These are phyloP conservation scores for Chaenodraco wilsoni DNA, from an alignment of 2,797 vertebrate genomes.

Conservation along the genomic window DNA sequence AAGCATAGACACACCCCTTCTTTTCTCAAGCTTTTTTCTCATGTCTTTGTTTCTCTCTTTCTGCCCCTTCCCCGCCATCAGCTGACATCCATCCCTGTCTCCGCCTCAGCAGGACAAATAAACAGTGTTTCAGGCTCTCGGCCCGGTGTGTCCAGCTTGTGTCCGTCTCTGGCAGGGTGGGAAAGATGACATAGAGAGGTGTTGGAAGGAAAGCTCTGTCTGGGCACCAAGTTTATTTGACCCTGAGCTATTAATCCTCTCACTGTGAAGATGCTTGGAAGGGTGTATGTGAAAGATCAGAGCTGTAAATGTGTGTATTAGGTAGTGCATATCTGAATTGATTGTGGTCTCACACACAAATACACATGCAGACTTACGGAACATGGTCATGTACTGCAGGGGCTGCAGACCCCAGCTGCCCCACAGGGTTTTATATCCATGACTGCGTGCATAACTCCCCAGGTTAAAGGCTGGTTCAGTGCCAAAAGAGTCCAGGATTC, in stretches of 20 bases:
- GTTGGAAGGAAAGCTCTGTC: constrained; percentile 68
- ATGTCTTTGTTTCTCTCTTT: constrained; percentile 19
- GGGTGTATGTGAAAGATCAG: constrained; percentile 36
- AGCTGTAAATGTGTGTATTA: not conserved
- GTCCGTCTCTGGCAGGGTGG: constrained; percentile 65
- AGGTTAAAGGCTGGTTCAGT: constrained; percentile 83
- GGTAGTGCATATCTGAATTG: constrained; percentile 20
- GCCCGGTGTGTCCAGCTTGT: constrained; percentile 68
- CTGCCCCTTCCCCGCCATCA: constrained; percentile 31
- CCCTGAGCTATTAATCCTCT: constrained; percentile 66
- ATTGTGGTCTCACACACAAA: constrained; percentile 1
- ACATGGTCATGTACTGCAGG: constrained; percentile 85
- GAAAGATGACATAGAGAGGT: constrained; percentile 65
- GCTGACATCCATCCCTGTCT: constrained; percentile 35
- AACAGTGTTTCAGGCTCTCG: constrained; percentile 61
- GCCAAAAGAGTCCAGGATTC: constrained; percentile 84
- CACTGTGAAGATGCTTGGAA: constrained; percentile 34
- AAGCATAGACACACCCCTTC: constrained; percentile 14
- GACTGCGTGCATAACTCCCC: constrained; percentile 72
- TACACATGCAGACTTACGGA: constrained; percentile 74
- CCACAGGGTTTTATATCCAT: constrained; percentile 80
- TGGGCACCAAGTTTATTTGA: constrained; percentile 67
- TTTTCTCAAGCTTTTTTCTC: constrained; percentile 24
- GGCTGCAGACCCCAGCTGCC: constrained; percentile 83
- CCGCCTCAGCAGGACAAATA: constrained; percentile 71